Conservation (phyloP, 2,113 vertebrate species). For the Desmodus rotundus region DNA sequence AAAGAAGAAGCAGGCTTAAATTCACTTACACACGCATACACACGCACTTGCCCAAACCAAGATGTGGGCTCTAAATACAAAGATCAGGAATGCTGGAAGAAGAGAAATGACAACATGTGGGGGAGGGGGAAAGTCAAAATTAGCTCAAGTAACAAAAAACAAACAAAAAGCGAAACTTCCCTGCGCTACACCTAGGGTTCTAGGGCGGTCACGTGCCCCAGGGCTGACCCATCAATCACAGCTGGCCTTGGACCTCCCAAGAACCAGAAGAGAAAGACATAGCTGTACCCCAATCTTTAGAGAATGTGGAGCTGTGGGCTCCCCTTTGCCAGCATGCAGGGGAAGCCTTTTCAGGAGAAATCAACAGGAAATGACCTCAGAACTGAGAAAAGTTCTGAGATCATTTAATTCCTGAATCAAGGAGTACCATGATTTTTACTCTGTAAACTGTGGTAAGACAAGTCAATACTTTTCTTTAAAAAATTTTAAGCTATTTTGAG, state of each 20-base stretch:
- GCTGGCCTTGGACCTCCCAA: background rate
- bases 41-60: background rate
- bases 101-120: background rate
- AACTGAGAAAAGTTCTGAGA: background rate
- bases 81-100: background rate
- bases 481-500: background rate
- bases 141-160: background rate
- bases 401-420: background rate
- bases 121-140: background rate
- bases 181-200: background rate
- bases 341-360: background rate
- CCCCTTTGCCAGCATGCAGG: background rate
- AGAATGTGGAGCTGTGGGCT: background rate
- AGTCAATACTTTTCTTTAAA: background rate
- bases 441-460: background rate
- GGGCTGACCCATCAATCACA: background rate
- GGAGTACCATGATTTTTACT: background rate
- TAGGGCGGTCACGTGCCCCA: background rate
- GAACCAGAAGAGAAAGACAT: background rate
- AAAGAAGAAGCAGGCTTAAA: background rate
- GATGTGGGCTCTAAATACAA: background rate
- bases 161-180: background rate
- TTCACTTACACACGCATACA: background rate
- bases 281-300: background rate
- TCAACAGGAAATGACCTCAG: background rate